Conservation (phyloP, 2,888 invertebrate species). For the Drosophila eohydei region DNA sequence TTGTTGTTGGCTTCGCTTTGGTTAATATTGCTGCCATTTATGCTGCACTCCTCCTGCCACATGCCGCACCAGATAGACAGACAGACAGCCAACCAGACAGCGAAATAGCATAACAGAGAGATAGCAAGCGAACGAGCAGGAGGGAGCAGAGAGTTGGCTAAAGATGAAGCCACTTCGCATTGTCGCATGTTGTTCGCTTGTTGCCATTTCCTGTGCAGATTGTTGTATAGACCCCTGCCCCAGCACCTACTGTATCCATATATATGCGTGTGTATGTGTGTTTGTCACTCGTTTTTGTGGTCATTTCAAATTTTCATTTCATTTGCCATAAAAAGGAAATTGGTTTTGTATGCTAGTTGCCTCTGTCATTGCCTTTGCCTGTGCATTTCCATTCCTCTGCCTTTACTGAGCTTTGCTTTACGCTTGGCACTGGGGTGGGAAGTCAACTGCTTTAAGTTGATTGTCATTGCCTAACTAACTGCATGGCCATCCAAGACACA, state of each 20-base stretch:
- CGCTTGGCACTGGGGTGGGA: background rate
- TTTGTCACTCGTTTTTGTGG: slow-evolving; percentile 71
- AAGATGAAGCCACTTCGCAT: slow-evolving; percentile 42
- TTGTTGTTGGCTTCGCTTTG: slow-evolving; percentile 36
- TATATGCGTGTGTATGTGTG: slow-evolving; percentile 19
- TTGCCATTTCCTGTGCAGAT: slow-evolving; percentile 55
- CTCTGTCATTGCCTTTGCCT: slow-evolving; percentile 34
- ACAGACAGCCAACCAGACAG: background rate
- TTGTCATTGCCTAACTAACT: slow-evolving; percentile 59
- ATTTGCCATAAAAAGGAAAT: slow-evolving; percentile 81
- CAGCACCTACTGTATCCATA: background rate
- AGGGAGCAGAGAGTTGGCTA: background rate
- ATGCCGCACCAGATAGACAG: slow-evolving; percentile 6
- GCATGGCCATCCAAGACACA: slow-evolving; percentile 27
- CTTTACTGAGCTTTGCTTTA: background rate
- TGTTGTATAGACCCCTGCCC: slow-evolving; percentile 20
- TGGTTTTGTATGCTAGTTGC: slow-evolving; percentile 75
- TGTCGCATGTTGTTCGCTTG: slow-evolving; percentile 60
- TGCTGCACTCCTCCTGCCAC: slow-evolving; percentile 42
- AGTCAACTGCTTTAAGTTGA: slow-evolving; percentile 42
- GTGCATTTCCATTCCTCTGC: slow-evolving; percentile 19
- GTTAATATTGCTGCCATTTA: slow-evolving; percentile 54
- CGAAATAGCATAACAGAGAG: background rate
- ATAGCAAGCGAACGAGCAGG: background rate
- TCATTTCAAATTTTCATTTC: slow-evolving; percentile 81